A percentile compares a stretch with the other conserved stretches of the same genome.
phyloP scores from a whole-genome alignment of 2,113 vertebrate genomes.

The Petrocephalus microphthalmus region DNA sequence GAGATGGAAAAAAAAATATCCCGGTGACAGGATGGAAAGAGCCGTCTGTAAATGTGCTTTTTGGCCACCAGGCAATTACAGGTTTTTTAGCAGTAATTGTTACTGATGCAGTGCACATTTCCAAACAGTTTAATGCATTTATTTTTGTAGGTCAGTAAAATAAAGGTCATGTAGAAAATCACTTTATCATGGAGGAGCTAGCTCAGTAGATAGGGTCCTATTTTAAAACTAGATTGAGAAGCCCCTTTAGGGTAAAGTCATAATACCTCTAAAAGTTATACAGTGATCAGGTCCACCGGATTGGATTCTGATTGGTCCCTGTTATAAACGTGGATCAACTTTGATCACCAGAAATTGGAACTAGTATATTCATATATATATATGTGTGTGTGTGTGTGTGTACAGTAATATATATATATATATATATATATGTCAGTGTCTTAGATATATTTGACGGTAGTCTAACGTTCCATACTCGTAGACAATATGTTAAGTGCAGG shows the following conservation, averaged over 20 bases:
- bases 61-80: neutral
- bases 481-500: neutral
- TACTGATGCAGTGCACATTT: neutral
- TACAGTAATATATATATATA: no score
- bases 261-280: neutral
- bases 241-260: neutral
- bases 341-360: neutral
- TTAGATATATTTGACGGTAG: neutral
- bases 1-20: neutral
- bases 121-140: neutral
- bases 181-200: neutral
- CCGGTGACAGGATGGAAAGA: neutral
- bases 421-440: neutral
- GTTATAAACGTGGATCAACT: neutral
- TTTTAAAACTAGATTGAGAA: neutral
- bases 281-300: neutral
- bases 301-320: neutral
- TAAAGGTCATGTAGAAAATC: neutral
- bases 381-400: neutral
- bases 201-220: neutral
- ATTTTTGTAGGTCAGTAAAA: constrained; percentile 7
- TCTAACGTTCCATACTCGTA: neutral
- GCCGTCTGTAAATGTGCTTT: neutral
- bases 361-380: neutral
- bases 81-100: neutral